Base-by-base conservation (phyloP, 1,140 invertebrate genomes). In the Nephotettix cincticeps region DNA sequence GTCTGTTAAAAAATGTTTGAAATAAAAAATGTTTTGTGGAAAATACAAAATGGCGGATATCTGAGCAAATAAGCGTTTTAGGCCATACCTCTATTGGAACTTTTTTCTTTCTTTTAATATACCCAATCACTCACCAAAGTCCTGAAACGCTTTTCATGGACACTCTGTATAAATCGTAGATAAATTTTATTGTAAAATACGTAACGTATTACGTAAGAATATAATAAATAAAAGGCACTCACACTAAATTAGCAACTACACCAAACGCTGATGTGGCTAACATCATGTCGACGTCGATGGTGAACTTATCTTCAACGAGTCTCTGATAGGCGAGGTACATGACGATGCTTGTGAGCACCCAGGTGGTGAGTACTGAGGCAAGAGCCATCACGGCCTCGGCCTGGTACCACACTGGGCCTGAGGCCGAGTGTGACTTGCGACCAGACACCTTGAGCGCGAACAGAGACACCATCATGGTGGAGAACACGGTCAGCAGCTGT, bases 401-500 rank as follows among this genome's bases (percentile, higher is more conserved):
- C 21, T 23, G 21, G 56, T 61, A 61, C 56, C 56, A 61, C 23
- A 25, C 28, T 21, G 28, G 6, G 14, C 14, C 14, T 21, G 14
- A 21, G 23, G 56, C 27, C 56, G 13, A 14, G 9, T 29, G 6
- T 2, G 56, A n/a, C 21, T 25, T 2, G 9, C 27, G 56, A 9
- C 23, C 25, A 3, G 56, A 61, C 56, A 61, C 9, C 56, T 27
- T 4, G 21, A 61, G 14, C 1, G 56, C 56, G 25, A 61, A 61
- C 56, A 61, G n/a, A 9, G 56, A 61, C 23, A 61, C 56, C 56
- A 61, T 61, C 23, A 61, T 11, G 6, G 56, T 61, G 6, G 56
- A 61, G 56, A 61, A 61, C 21, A 61, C 56, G 14, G 56, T 61
- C 4, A 61, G 56, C 56, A 61, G 9, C 56, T 61, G 56, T 4